Evolutionary conservation across 2,888 invertebrate genomes (phyloP), one percentile per base, ranked within the genome.

Genomic region (Erpobdella octoculata): DNA sequence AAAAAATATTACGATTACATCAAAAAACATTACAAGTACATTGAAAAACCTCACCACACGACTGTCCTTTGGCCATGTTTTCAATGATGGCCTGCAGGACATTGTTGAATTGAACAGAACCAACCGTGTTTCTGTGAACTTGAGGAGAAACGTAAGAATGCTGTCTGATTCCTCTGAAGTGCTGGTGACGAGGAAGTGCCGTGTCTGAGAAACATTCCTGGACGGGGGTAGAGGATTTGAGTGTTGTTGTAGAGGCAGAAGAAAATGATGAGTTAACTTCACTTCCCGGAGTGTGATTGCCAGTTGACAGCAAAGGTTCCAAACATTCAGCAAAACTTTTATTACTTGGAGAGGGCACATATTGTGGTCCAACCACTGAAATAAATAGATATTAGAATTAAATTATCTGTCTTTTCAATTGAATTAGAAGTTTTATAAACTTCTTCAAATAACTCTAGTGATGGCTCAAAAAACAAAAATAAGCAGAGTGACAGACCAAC

Each of bases 181-280:
- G 41, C 8, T 37, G 37, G n/a, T 61, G 61, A 33, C 62, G 62
- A 18, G 71, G 71, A 35, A 71, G 48, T 38, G 71, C 71, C 46
- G 71, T 71, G 64, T 71, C 71, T 4, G 71, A 71, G 31, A 71
- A 46, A 41, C 71, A 71, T 28, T 38, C 71, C 35, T 71, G 71
- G 25, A 96, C 89, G 85, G 94, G 95, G 76, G 91, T 89, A 75
- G 91, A 53, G 28, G 53, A 53, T 28, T 53, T 53, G 53, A 53
- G 28, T 12, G 53, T 12, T 8, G 53, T 53, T 21, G 21, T 53
- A 28, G 53, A 21, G 28, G 53, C 21, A 53, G 28, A 6, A n/a
- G 53, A n/a, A n/a, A n/a, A n/a, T n/a, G n/a, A n/a, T n/a, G n/a
- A n/a, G n/a, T n/a, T n/a, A n/a, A n/a, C 8, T n/a, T 53, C 53